Base-by-base conservation (phyloP, 1,140 invertebrate species). In the Drosophila kohkoa region DNA sequence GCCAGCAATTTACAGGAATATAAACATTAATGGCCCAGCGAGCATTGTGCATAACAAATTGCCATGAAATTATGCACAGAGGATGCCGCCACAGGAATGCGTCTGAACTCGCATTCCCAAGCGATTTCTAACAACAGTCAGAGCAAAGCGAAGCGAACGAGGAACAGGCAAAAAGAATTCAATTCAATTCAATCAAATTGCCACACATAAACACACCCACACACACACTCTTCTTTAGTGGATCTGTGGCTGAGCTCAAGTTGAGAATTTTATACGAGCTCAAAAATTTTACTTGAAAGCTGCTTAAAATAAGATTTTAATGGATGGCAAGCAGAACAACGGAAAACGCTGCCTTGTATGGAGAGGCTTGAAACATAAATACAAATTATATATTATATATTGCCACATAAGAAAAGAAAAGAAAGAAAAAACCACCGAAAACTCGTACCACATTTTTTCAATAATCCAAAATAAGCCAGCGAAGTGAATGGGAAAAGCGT, bases 291-390 rank as follows among this genome's bases (percentile, higher is more conserved):
- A 30, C 6, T 55, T 20, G 65, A 77, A 86, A 87, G 71, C 79
- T 28, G 69, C 71, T 87, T 87, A 73, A 70, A 79, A 86, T 60
- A 75, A 68, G 70, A 79, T 62, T 66, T 64, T 51, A 66, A 35
- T 38, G 32, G 30, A 10, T 48, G 32, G 28, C 60, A 54, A 52
- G 66, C 1, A 46, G 30, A 54, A 43, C 32, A 43, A 32, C 41
- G 16, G n/a, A 1, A 28, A 25, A 8, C 15, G 32, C 32, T 32
- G 13, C 4, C 3, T 10, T 46, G 48, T 20, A 59, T 32, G 38
- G 35, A 30, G 45, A 54, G 20, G n/a, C 38, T 15, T 28, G 3
- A 25, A 52, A 38, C 13, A 63, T 62, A 63, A 68, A 69, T 74
- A 49, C 30, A 75, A 79, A 76, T 58, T 58, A 54, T 58, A 54